A percentile compares a stretch with the other conserved stretches of the same genome.
phyloP scores from a whole-genome alignment of 2,888 invertebrate species.

The Oligia latruncula region DNA sequence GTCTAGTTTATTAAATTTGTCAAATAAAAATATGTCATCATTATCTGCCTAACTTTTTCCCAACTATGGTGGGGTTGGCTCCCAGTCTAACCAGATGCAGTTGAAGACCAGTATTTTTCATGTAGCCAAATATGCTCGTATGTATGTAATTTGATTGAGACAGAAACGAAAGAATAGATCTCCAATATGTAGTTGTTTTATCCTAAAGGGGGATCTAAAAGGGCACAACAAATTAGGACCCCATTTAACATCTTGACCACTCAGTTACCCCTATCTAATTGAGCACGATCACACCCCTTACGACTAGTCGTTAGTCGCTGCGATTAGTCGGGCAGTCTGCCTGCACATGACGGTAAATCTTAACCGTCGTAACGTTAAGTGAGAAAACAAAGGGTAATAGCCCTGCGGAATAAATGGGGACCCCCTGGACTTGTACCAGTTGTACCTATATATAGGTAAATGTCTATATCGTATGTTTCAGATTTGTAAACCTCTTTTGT shows the following conservation, averaged over 20 bases:
- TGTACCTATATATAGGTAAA: neutral
- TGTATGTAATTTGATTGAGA: neutral
- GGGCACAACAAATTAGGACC: slow-evolving; percentile 55
- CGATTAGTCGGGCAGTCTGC: slow-evolving; percentile 53
- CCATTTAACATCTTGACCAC: slow-evolving; percentile 61
- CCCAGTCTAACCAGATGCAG: neutral
- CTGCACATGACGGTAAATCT: slow-evolving; percentile 60
- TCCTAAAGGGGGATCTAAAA: slow-evolving; percentile 32
- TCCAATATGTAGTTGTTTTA: neutral
- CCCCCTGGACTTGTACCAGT: slow-evolving; percentile 3
- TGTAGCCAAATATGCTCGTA: neutral
- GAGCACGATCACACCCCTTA: slow-evolving; percentile 53
- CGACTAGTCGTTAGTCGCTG: slow-evolving; percentile 61
- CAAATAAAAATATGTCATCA: neutral
- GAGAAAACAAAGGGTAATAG: slow-evolving; percentile 63
- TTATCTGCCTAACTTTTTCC: neutral
- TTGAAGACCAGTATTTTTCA: neutral
- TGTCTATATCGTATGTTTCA: neutral
- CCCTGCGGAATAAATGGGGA: slow-evolving; percentile 36
- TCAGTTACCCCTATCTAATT: slow-evolving; percentile 62
- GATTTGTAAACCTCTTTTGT: neutral
- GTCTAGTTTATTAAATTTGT: neutral
- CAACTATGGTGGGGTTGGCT: neutral
- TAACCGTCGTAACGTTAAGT: slow-evolving; percentile 53
- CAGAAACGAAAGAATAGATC: slow-evolving; percentile 20